Evolutionary conservation across 2,888 invertebrate genomes (phyloP).

Genomic region (Drosophila acutilabella): DNA sequence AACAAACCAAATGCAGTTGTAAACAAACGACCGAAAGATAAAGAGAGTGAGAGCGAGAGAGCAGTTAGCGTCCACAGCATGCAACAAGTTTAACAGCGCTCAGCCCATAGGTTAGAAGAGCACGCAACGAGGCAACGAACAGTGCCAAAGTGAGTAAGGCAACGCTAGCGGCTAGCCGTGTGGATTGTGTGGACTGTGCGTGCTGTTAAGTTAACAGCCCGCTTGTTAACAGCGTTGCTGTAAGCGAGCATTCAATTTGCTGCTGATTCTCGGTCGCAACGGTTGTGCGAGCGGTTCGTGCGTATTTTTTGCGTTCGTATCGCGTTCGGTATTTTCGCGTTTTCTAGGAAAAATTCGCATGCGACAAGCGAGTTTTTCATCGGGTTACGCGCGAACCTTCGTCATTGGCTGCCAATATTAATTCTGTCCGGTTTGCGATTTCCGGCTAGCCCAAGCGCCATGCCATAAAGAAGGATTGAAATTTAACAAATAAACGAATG

Average conservation of each 20-base stretch:
- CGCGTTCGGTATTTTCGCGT: slow-evolving; percentile 35
- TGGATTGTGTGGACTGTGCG: slow-evolving; percentile 38
- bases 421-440: slow-evolving; percentile 17
- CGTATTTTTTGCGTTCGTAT: slow-evolving; percentile 31
- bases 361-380: slow-evolving; percentile 31
- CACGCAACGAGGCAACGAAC: slow-evolving; percentile 15
- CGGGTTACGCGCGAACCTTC: slow-evolving; percentile 44
- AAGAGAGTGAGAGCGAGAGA: neutral
- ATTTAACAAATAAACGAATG: slow-evolving; percentile 2
- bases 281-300: slow-evolving; percentile 79
- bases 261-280: slow-evolving; percentile 64
- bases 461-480: slow-evolving; percentile 40
- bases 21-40: slow-evolving; percentile 47
- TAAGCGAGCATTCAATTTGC: slow-evolving; percentile 49
- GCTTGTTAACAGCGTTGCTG: slow-evolving; percentile 32
- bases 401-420: slow-evolving; percentile 41
- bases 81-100: slow-evolving; percentile 64
- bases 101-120: slow-evolving; percentile 13
- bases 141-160: slow-evolving; percentile 35
- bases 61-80: slow-evolving; percentile 59
- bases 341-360: slow-evolving; percentile 38
- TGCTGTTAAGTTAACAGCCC: slow-evolving; percentile 14
- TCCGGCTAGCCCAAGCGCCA: slow-evolving; percentile 44
- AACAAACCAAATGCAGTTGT: slow-evolving; percentile 54
- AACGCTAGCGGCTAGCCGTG: slow-evolving; percentile 4